Evolutionary conservation across 1,140 invertebrate species (phyloP).

Genomic region (Cydia fagiglandana): DNA sequence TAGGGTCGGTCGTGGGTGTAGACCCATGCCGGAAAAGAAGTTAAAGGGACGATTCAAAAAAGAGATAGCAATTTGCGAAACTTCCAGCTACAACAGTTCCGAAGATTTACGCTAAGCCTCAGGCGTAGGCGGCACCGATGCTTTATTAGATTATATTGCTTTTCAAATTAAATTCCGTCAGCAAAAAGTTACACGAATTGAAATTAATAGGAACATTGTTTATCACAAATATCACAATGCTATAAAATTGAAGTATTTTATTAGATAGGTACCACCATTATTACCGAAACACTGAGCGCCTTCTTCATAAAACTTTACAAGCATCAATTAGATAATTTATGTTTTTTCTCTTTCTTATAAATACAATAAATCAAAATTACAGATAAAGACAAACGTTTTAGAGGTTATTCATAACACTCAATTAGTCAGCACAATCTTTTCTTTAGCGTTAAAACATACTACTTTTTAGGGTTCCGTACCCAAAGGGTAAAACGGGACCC

Average conservation of each 20-base stretch:
- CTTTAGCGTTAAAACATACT: too few species aligned
- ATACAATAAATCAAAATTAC: too few species aligned
- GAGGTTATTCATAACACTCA: too few species aligned
- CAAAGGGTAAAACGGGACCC: too few species aligned
- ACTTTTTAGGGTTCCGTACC: too few species aligned
- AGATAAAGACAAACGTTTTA: too few species aligned
- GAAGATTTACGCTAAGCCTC: slow-evolving; percentile 27
- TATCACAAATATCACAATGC: neutral
- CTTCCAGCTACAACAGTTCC: slow-evolving; percentile 35
- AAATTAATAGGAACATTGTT: slow-evolving; percentile 9
- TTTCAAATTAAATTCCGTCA: slow-evolving; percentile 14
- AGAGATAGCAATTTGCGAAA: slow-evolving; percentile 56
- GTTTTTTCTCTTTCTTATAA: too few species aligned
- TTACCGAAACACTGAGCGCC: neutral
- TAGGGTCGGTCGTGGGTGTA: too few species aligned
- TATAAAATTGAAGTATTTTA: neutral
- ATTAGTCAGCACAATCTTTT: too few species aligned
- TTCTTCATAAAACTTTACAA: too few species aligned
- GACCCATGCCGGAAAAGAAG: slow-evolving; percentile 28
- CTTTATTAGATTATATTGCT: slow-evolving; percentile 32
- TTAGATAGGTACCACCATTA: neutral
- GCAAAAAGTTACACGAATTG: slow-evolving; percentile 12
- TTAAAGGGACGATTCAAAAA: slow-evolving; percentile 50
- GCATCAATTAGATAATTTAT: too few species aligned
- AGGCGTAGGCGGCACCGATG: slow-evolving; percentile 23